Conservation (phyloP, 1,140 invertebrate species). For the Hylyphantes graminicola region DNA sequence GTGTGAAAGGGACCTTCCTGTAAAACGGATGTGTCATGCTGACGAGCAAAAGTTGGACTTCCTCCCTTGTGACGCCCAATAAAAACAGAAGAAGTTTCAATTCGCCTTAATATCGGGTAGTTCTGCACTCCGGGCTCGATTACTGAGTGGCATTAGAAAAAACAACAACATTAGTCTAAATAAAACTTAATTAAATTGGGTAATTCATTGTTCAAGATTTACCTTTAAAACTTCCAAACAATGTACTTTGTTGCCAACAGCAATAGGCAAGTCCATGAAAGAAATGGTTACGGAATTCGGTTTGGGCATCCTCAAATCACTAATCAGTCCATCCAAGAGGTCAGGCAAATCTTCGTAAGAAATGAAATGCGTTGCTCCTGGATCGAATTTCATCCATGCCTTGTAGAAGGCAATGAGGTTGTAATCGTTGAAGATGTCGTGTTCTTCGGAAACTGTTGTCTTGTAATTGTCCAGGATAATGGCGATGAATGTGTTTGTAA, state of each 20-base stretch:
- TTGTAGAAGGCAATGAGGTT: slow-evolving; percentile 99
- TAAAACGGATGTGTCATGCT: too few relatives aligned
- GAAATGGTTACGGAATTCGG: slow-evolving; percentile 99
- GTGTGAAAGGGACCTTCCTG: too few relatives aligned
- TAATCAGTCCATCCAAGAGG: slow-evolving; percentile 93
- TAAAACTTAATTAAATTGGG: neutral
- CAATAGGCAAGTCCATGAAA: slow-evolving; percentile 98
- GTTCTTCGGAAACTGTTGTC: slow-evolving; percentile 96
- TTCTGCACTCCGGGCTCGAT: too few relatives aligned
- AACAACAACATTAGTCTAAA: neutral
- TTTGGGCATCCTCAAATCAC: slow-evolving; percentile 94
- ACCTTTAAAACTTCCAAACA: slow-evolving; percentile 87
- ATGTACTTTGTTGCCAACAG: slow-evolving; percentile 94
- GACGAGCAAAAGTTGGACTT: too few relatives aligned
- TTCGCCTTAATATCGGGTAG: too few relatives aligned
- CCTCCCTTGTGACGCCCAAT: too few relatives aligned
- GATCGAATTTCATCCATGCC: slow-evolving; percentile 98
- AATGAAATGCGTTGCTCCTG: slow-evolving; percentile 97
- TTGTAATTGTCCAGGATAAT: slow-evolving; percentile 99
- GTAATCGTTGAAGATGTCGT: slow-evolving; percentile 96
- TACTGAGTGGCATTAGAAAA: too few relatives aligned
- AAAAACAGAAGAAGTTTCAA: too few relatives aligned
- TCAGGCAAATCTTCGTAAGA: slow-evolving; percentile 91
- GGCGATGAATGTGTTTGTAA: slow-evolving; percentile 99
- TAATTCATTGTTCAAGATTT: neutral